Percentiles rank a stretch among this genome's conserved stretches.
Evolutionary conservation across 2,888 invertebrate species (phyloP).

Genomic region (Tortricodes alternella): DNA sequence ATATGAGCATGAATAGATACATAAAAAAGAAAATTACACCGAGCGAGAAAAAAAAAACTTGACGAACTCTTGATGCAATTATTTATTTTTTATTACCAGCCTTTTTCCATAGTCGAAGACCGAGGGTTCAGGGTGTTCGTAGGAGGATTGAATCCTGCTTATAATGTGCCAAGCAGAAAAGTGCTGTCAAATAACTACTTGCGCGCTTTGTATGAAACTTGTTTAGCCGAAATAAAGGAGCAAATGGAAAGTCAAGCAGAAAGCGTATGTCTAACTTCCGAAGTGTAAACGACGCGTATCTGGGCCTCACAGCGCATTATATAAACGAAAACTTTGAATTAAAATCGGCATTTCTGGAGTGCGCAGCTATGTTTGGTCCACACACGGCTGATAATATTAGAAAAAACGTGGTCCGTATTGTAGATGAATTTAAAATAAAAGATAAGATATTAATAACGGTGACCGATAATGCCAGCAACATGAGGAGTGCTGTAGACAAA

Average conservation of each 20-base stretch:
- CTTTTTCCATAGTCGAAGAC: background rate
- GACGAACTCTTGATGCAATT: background rate
- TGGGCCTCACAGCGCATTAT: background rate
- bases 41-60: background rate
- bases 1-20: background rate
- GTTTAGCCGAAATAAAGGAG: background rate
- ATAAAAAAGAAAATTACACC: background rate
- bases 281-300: background rate
- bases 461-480: conserved; percentile 28
- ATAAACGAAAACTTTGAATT: background rate
- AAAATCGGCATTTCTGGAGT: background rate
- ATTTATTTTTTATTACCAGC: background rate
- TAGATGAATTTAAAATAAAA: conserved; percentile 21
- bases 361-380: background rate
- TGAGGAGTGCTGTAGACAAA: conserved; percentile 12
- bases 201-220: background rate
- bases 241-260: background rate
- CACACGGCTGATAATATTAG: conserved; percentile 24
- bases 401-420: conserved; percentile 1
- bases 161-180: background rate
- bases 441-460: conserved; percentile 24
- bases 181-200: background rate
- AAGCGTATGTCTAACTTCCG: background rate
- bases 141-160: background rate
- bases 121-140: background rate